Conservation (phyloP, 2,113 vertebrate species). For the Dasypus novemcinctus region DNA sequence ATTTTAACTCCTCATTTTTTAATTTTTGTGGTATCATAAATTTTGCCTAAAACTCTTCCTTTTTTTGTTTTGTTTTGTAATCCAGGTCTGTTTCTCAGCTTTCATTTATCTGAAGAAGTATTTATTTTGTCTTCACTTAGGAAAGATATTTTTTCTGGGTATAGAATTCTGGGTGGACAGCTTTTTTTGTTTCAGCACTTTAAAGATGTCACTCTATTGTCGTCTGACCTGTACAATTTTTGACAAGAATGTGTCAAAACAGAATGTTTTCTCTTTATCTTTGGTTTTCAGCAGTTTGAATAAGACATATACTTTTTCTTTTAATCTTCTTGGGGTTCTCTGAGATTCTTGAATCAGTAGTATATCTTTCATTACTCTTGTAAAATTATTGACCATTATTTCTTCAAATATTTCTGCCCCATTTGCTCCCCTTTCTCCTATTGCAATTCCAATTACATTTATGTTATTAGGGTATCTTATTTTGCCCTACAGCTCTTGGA, state of each 20-base stretch:
- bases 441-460: neutral
- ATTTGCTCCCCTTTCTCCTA: neutral
- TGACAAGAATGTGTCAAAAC: no score
- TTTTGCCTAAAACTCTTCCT: neutral
- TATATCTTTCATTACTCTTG: neutral
- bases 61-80: neutral
- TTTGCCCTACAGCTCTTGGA: neutral
- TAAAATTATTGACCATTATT: neutral
- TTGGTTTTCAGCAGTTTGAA: neutral
- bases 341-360: neutral
- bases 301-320: neutral
- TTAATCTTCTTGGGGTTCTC: neutral
- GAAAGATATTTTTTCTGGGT: no score
- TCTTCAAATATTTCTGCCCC: neutral
- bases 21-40: neutral
- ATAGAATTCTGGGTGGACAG: no score
- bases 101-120: neutral
- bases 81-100: neutral
- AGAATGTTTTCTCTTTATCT: neutral
- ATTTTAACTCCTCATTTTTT: neutral
- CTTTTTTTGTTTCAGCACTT: no score
- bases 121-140: neutral
- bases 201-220: no score
- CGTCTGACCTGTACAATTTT: neutral
- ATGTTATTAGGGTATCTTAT: neutral